A percentile compares a stretch with the other conserved stretches of the same genome.
Evolutionary conservation across 2,113 vertebrate genomes (phyloP).

Genomic region (Genyomyrus donnyi): DNA sequence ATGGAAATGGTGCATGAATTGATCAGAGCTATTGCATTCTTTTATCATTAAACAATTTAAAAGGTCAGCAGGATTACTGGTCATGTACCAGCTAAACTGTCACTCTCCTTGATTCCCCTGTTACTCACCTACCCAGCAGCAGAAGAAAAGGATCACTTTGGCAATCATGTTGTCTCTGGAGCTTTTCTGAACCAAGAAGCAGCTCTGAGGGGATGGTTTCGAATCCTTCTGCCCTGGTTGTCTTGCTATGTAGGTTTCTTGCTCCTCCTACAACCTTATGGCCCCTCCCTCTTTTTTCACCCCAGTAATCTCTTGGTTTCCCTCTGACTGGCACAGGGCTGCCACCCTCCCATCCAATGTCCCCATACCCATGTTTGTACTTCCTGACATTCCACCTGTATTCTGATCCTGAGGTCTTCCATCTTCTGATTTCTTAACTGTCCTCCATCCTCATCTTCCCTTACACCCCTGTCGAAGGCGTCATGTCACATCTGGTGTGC

Average conservation of each 20-base stretch:
- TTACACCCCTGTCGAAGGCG: not conserved
- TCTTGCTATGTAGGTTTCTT: not conserved
- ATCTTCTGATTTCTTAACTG: not conserved
- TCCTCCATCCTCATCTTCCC: not conserved
- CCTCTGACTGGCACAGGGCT: not conserved
- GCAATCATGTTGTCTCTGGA: constrained; percentile 28
- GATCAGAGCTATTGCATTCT: not conserved
- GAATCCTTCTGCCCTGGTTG: not conserved
- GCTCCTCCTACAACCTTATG: not conserved
- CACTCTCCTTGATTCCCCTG: not conserved
- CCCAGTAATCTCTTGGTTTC: not conserved
- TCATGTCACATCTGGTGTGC: not conserved
- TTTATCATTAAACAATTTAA: not conserved
- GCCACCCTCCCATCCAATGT: not conserved
- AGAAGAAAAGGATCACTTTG: constrained; percentile 32
- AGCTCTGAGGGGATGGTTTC: not conserved
- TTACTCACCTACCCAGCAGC: constrained; percentile 46
- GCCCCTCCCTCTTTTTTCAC: not conserved
- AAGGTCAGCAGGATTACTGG: not conserved
- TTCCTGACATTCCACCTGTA: not conserved
- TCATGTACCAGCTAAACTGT: not conserved
- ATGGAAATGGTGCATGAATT: not conserved
- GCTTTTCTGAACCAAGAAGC: no score
- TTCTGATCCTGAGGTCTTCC: not conserved
- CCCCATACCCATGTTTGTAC: not conserved